These are phyloP conservation scores for Nixonia krombeini DNA, from an alignment of 1,140 invertebrate species.

Conservation along the genomic window DNA sequence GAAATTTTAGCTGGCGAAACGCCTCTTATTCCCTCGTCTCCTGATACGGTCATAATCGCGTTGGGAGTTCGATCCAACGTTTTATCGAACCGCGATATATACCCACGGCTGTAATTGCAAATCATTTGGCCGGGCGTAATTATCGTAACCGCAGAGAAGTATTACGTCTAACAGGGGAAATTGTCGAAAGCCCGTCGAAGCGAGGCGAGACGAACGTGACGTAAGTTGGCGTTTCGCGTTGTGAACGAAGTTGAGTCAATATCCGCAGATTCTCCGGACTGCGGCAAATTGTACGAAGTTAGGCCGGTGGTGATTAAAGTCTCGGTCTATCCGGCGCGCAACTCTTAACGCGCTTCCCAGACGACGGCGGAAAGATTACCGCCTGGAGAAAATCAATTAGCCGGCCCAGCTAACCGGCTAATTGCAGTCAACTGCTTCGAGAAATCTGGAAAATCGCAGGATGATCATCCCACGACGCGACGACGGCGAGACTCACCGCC, in stretches of 20 bases:
- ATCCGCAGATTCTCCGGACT: constrained; percentile 45
- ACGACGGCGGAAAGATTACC: constrained; percentile 58
- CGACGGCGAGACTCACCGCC: neutral
- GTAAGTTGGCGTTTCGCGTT: constrained; percentile 8
- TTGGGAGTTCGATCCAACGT: no score
- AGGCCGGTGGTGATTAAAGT: constrained; percentile 61
- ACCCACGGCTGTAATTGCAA: no score
- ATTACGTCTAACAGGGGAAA: no score
- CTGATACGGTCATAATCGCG: no score
- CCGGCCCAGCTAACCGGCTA: constrained; percentile 58
- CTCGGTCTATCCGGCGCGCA: constrained; percentile 23
- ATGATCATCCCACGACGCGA: constrained; percentile 8
- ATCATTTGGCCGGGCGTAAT: no score
- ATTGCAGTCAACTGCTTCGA: constrained; percentile 49
- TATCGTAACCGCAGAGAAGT: no score
- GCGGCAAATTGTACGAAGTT: constrained; percentile 53
- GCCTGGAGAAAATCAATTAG: constrained; percentile 65
- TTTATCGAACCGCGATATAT: no score
- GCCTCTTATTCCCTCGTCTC: no score
- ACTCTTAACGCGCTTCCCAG: constrained; percentile 21
- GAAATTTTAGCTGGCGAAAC: no score
- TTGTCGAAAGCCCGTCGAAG: no score
- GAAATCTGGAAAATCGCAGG: constrained; percentile 40
- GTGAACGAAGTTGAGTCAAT: constrained; percentile 56
- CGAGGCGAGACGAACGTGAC: no score